Percentiles rank a stretch among this genome's conserved stretches.
Evolutionary conservation across 2,888 invertebrate species (phyloP).

Genomic region (Steinernema hermaphroditum): DNA sequence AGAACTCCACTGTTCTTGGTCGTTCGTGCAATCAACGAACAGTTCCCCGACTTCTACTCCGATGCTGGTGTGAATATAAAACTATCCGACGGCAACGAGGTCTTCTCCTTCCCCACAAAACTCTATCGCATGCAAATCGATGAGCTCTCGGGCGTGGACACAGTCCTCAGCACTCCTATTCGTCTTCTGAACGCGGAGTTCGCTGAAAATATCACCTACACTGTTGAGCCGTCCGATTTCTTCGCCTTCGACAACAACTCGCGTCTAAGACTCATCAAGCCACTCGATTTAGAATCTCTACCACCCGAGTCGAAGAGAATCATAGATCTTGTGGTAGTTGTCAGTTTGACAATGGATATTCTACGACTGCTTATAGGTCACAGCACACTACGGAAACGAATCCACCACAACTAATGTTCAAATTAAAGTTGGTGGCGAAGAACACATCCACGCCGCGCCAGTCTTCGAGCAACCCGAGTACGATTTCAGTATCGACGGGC

Average conservation of each 20-base stretch:
- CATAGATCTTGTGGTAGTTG: slow-evolving; percentile 43
- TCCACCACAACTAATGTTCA: slow-evolving; percentile 45
- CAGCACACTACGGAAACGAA: slow-evolving; percentile 39
- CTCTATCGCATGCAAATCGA: slow-evolving; percentile 54
- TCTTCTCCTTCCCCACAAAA: slow-evolving; percentile 51
- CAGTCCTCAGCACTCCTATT: slow-evolving; percentile 44
- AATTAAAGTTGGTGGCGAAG: slow-evolving; percentile 55
- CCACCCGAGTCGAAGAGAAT: slow-evolving; percentile 39
- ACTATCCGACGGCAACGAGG: slow-evolving; percentile 10
- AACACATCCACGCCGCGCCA: too few species aligned
- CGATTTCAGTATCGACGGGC: slow-evolving; percentile 12
- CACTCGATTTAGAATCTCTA: slow-evolving; percentile 42
- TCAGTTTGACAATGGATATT: not conserved
- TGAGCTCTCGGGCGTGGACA: slow-evolving; percentile 54
- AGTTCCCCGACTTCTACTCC: slow-evolving; percentile 54
- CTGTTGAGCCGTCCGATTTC: slow-evolving; percentile 37
- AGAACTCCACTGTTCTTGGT: slow-evolving; percentile 55
- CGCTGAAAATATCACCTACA: slow-evolving; percentile 39
- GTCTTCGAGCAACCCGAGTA: slow-evolving; percentile 29
- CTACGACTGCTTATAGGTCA: slow-evolving; percentile 34
- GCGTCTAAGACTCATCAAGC: slow-evolving; percentile 44
- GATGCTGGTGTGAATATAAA: slow-evolving; percentile 56
- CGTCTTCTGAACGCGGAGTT: slow-evolving; percentile 36
- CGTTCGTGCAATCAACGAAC: slow-evolving; percentile 55
- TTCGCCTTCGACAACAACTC: slow-evolving; percentile 55